phyloP scores from a whole-genome alignment of 1,140 invertebrate genomes.

The Drosophila obscura region DNA sequence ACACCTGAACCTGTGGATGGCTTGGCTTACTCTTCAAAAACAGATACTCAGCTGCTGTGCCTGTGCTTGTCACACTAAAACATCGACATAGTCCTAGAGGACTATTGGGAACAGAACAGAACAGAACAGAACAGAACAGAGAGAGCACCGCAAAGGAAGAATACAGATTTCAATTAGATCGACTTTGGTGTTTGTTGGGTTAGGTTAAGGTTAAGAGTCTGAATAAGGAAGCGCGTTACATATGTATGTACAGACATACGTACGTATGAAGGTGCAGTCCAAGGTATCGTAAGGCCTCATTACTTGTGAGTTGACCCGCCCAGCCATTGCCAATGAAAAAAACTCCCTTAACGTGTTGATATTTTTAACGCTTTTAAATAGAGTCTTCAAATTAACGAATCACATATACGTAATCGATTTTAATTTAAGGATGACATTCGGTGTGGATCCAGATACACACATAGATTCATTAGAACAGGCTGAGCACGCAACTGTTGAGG shows the following conservation, averaged over 20 bases:
- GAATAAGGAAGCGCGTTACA: neutral
- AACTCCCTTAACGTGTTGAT: slow-evolving; percentile 10
- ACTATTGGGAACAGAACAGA: no score
- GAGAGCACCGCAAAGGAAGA: no score
- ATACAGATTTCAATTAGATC: no score
- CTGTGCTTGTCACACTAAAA: no score
- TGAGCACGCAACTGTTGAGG: slow-evolving; percentile 98
- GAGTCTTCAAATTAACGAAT: slow-evolving; percentile 10
- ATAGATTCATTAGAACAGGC: slow-evolving; percentile 99
- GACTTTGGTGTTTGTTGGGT: neutral
- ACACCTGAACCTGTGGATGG: no score
- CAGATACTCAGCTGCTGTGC: neutral
- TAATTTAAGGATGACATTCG: slow-evolving; percentile 94
- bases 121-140: no score
- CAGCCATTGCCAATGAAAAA: slow-evolving; percentile 14
- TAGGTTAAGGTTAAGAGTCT: no score
- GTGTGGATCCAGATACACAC: slow-evolving; percentile 99
- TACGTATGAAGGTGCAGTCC: neutral
- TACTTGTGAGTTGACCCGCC: neutral
- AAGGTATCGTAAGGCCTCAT: no score
- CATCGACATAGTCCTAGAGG: no score
- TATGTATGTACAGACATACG: neutral
- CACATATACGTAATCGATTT: slow-evolving; percentile 50
- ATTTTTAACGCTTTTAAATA: slow-evolving; percentile 15
- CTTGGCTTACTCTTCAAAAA: neutral